Evolutionary conservation across 2,888 invertebrate species (phyloP), one percentile per base, ranked within the genome.

Genomic region (Limenitis camilla): DNA sequence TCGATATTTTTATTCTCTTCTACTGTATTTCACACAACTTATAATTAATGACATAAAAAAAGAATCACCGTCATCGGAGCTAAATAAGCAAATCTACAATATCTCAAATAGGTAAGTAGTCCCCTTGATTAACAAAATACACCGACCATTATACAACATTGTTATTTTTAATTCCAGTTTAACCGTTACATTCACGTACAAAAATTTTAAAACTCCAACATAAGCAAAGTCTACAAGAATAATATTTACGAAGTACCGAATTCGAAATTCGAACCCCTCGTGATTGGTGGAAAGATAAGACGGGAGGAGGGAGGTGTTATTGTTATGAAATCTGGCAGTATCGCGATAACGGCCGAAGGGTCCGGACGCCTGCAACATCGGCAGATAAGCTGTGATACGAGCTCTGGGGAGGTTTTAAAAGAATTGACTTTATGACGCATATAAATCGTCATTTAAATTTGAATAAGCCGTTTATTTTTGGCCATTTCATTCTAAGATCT

Each of bases 271-370:
- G 53, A 46, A 63, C 69, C 82, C 83, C 79, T 78, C 65, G 63
- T 66, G 85, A 85, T 86, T 79, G 82, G 80, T 60, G 56, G 56
- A 61, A 29, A 71, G 84, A 86, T 85, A 84, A 78, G 59, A 56
- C 59, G 27, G 52, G 60, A 58, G 64, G 58, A 62, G 67, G 69
- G 67, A 68, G 71, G 69, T 71, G 71, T 71, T 74, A 78, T 82
- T 83, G 83, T 84, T 79, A 73, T 74, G 68, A 72, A 78, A 82
- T 80, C 81, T 78, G 78, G 66, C 78, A 81, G 80, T 82, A 73
- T 79, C 75, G 64, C 67, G 84, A 84, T 84, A 84, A 74, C 74
- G 61, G 58, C 56, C 61, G 73, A 68, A 77, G 82, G 84, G 84
- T 78, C 78, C 70, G 74, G 79, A 76, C 76, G 76, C 67, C 76